Conservation (phyloP, 2,888 invertebrate genomes). For the Terebella lapidaria region DNA sequence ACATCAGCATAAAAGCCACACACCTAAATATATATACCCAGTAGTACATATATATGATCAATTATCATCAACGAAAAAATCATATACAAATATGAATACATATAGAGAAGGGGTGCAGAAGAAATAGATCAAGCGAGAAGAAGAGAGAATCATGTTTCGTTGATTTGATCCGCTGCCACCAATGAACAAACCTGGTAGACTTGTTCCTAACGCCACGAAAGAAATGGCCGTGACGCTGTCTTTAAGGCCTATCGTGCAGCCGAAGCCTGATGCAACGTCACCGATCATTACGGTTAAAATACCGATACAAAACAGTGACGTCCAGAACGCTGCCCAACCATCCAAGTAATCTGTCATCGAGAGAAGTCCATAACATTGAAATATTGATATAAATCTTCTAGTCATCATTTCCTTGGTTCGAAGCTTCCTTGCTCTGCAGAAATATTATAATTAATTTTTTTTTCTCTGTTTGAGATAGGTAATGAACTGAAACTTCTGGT, state of each 20-base stretch:
- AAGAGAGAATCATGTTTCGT: too few species aligned
- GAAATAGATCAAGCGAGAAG: neutral
- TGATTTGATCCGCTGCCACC: too few species aligned
- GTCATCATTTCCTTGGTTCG: too few species aligned
- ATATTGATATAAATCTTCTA: too few species aligned
- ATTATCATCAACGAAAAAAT: neutral
- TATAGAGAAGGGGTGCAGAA: neutral
- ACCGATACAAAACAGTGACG: constrained; percentile 89
- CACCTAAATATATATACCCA: neutral
- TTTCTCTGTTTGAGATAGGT: too few species aligned
- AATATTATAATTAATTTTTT: too few species aligned
- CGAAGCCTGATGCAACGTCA: constrained; percentile 94
- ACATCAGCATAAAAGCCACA: too few species aligned
- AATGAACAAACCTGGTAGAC: constrained; percentile 74
- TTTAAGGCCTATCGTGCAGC: constrained; percentile 92
- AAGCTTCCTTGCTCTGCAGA: too few species aligned
- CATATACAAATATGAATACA: neutral
- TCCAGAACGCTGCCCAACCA: constrained; percentile 90
- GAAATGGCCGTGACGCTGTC: constrained; percentile 96
- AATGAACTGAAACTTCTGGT: too few species aligned
- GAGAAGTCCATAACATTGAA: too few species aligned
- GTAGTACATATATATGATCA: neutral
- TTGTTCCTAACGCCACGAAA: constrained; percentile 96
- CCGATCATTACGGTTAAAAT: constrained; percentile 93
- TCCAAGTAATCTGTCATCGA: constrained; percentile 21